Evolutionary conservation across 1,140 invertebrate genomes (phyloP).

Genomic region (Steinernema khuongi): DNA sequence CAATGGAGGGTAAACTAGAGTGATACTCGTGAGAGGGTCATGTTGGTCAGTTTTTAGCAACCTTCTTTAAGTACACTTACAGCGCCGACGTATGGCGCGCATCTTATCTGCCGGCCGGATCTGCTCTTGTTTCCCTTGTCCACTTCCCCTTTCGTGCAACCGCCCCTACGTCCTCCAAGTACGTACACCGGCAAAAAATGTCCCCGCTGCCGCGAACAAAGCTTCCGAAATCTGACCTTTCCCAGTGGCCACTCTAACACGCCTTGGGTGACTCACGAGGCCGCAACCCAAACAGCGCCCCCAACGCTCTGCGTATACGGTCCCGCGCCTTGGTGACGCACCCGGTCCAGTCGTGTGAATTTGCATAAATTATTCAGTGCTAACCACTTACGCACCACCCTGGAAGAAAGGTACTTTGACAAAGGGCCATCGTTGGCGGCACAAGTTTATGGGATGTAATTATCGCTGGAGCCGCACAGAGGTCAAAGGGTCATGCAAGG

Average conservation of each 20-base stretch:
- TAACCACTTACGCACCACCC: background rate
- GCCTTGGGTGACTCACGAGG: background rate
- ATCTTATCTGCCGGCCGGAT: too few relatives aligned
- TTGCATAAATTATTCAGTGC: slow-evolving; percentile 12
- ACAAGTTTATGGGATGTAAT: background rate
- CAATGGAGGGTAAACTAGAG: background rate
- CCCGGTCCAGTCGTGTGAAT: background rate
- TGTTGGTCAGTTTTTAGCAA: too few relatives aligned
- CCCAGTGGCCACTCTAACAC: background rate
- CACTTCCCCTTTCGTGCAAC: too few relatives aligned
- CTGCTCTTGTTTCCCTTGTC: too few relatives aligned
- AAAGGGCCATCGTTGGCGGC: background rate
- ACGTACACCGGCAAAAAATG: background rate
- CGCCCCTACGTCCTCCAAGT: background rate
- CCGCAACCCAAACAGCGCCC: too few relatives aligned
- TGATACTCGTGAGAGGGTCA: background rate
- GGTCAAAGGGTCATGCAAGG: background rate
- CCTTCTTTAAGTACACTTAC: too few relatives aligned
- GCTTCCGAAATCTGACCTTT: slow-evolving; percentile 7
- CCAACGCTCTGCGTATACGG: too few relatives aligned
- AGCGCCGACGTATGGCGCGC: too few relatives aligned
- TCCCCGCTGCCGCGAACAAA: background rate
- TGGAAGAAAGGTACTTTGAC: background rate
- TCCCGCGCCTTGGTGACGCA: background rate
- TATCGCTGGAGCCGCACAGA: slow-evolving; percentile 1